Percentiles rank a stretch among this genome's conserved stretches.
Conservation (phyloP, 2,113 vertebrate species). For the Vulpes lagopus region DNA sequence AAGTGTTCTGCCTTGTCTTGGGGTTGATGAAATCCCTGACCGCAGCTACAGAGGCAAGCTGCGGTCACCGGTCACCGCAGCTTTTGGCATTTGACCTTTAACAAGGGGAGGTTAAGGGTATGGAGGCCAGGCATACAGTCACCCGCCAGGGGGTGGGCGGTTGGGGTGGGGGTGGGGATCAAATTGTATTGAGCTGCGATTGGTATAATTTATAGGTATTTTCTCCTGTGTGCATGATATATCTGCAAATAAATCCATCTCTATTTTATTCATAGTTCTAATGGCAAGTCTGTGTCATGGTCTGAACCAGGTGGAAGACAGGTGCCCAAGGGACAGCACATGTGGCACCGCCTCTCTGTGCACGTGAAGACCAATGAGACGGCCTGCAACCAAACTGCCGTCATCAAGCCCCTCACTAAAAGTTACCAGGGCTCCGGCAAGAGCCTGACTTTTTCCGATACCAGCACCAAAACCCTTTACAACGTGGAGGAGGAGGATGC, state of each 20-base stretch:
- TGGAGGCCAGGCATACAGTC: accelerated
- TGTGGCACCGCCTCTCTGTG: conserved; percentile 99
- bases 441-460: conserved; percentile 92
- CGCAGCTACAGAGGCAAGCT: neutral
- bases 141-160: too few species aligned
- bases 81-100: neutral
- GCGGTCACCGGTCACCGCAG: neutral
- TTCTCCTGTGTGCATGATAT: neutral
- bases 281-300: conserved; percentile 99
- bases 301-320: conserved; percentile 99
- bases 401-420: conserved; percentile 99
- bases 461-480: conserved; percentile 93
- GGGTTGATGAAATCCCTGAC: neutral
- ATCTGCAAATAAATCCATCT: conserved; percentile 89
- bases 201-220: neutral
- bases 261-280: conserved; percentile 99
- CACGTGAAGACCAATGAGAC: conserved; percentile 98
- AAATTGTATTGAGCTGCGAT: neutral
- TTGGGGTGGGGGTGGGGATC: neutral
- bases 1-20: neutral
- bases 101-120: neutral
- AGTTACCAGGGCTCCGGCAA: conserved; percentile 93
- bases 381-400: conserved; percentile 98
- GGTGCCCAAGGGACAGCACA: conserved; percentile 95
- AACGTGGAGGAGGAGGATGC: conserved; percentile 91